These are phyloP conservation scores for Sebastes nivosus DNA, from an alignment of 2,797 vertebrate genomes.

Conservation along the genomic window DNA sequence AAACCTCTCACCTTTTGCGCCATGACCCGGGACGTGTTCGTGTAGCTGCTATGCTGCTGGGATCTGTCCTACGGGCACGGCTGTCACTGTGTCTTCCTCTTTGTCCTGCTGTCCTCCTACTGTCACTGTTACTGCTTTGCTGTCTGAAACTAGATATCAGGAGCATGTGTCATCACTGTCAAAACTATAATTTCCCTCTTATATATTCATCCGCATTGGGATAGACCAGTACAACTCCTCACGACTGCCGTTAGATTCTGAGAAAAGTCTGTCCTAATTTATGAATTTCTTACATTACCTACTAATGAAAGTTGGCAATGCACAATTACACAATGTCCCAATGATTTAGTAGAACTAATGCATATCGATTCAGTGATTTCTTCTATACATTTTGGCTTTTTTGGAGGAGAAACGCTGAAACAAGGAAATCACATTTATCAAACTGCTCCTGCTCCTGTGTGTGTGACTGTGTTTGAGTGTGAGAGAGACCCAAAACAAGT, in stretches of 20 bases:
- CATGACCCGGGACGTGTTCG: slow-evolving; percentile 18
- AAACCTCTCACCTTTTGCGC: slow-evolving; percentile 34
- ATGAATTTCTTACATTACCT: not conserved
- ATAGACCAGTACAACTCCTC: not conserved
- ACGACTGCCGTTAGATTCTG: not conserved
- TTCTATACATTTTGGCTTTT: not conserved
- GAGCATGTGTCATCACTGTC: not conserved
- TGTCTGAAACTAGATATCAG: slow-evolving; percentile 33
- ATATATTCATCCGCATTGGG: not conserved
- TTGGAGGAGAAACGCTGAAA: not conserved
- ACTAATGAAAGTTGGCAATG: not conserved
- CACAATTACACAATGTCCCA: not conserved
- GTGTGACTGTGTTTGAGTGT: slow-evolving; percentile 1
- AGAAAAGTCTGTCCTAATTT: not conserved
- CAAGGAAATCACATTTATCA: not conserved
- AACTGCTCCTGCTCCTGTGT: not conserved
- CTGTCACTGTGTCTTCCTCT: slow-evolving; percentile 68
- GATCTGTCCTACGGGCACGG: slow-evolving; percentile 60
- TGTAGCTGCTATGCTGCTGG: slow-evolving; percentile 73
- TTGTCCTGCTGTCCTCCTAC: slow-evolving; percentile 69
- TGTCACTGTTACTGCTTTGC: slow-evolving; percentile 71
- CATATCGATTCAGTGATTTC: not conserved
- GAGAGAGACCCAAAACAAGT: not conserved
- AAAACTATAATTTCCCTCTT: not conserved
- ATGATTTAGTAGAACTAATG: not conserved